These are phyloP conservation scores for Trissolcus basalis DNA, from an alignment of 1,140 invertebrate genomes.

Conservation along the genomic window DNA sequence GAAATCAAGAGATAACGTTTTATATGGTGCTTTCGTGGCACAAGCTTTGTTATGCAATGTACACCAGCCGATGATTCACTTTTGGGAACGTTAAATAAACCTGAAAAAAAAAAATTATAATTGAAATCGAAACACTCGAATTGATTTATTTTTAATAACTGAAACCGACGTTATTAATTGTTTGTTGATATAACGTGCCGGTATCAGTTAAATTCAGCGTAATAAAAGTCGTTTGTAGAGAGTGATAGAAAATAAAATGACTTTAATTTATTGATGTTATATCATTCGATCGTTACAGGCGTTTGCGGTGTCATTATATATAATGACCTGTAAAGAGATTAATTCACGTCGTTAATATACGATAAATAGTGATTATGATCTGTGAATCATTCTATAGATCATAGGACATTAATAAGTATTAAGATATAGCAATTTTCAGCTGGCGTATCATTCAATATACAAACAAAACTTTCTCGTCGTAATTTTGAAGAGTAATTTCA, in stretches of 20 bases:
- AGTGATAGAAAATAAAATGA: slow-evolving; percentile 17
- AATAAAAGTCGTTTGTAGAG: slow-evolving; percentile 35
- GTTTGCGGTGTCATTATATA: slow-evolving; percentile 45
- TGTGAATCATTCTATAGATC: too few species aligned
- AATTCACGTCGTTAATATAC: slow-evolving; percentile 18
- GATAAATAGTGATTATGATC: slow-evolving; percentile 29
- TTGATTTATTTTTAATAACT: slow-evolving; percentile 44
- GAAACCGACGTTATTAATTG: slow-evolving; percentile 52
- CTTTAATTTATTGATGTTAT: slow-evolving; percentile 49
- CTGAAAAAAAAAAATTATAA: too few species aligned
- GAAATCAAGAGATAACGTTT: slow-evolving; percentile 17
- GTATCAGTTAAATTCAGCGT: slow-evolving; percentile 51
- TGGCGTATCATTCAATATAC: too few species aligned
- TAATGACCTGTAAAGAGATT: slow-evolving; percentile 37
- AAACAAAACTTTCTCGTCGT: too few species aligned
- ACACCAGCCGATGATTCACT: slow-evolving; percentile 37
- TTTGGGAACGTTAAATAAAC: too few species aligned
- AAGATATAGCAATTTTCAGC: too few species aligned
- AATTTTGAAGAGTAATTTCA: too few species aligned
- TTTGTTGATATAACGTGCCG: slow-evolving; percentile 41
- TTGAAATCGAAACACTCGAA: too few species aligned
- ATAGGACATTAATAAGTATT: too few species aligned
- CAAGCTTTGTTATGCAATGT: neutral
- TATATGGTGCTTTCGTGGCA: slow-evolving; percentile 1
- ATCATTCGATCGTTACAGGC: slow-evolving; percentile 40